phyloP scores from a whole-genome alignment of 2,888 invertebrate genomes.

The Nasonovia ribisnigri region DNA sequence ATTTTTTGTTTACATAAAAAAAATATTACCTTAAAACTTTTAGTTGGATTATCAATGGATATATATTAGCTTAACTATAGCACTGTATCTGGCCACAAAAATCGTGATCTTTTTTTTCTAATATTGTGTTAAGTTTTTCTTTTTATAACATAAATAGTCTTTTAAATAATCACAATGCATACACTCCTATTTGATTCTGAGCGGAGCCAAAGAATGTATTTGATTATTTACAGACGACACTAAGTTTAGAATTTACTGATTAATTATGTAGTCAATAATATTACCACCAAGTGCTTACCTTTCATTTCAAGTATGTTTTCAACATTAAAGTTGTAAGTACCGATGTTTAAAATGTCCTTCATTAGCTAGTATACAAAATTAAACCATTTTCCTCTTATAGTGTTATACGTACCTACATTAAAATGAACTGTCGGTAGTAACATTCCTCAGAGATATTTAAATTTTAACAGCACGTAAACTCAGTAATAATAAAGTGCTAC shows the following conservation, averaged over 20 bases:
- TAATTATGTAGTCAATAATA: not conserved
- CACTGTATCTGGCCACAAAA: not conserved
- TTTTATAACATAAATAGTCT: not conserved
- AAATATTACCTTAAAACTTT: not conserved
- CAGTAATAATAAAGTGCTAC: not conserved
- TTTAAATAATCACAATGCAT: not conserved
- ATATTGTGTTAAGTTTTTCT: not conserved
- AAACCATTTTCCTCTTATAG: not conserved
- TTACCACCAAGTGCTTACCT: not conserved
- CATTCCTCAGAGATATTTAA: conserved; percentile 31
- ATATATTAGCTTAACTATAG: not conserved
- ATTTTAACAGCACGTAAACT: conserved; percentile 37
- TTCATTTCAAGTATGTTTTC: conserved; percentile 1
- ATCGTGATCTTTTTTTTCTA: not conserved
- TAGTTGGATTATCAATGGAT: not conserved
- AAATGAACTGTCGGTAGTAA: conserved; percentile 36
- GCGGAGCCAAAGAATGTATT: no score
- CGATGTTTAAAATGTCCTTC: conserved; percentile 37
- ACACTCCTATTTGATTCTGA: not conserved
- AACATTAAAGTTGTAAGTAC: conserved; percentile 5
- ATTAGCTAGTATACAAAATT: conserved; percentile 4
- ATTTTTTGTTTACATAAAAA: not conserved
- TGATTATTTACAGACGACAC: not conserved
- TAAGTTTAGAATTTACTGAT: not conserved
- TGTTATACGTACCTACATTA: not conserved